phyloP scores from a whole-genome alignment of 1,140 invertebrate species.

The Heliothis virescens region DNA sequence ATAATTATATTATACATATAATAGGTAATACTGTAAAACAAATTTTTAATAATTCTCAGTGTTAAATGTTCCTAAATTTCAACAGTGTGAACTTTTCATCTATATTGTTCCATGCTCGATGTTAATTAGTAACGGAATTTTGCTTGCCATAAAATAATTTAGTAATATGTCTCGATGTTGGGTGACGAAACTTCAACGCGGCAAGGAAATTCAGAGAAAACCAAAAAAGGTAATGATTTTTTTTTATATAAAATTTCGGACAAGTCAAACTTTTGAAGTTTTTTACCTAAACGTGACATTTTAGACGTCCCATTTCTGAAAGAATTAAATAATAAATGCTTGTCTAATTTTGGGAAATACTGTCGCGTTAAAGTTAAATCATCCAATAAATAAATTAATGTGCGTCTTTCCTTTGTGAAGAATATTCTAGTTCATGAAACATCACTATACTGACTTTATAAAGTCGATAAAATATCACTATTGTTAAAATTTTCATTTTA shows the following conservation, averaged over 20 bases:
- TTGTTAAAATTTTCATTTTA: slow-evolving; percentile 75
- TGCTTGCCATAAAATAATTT: slow-evolving; percentile 78
- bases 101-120: slow-evolving; percentile 64
- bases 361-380: slow-evolving; percentile 42
- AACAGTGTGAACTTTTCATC: slow-evolving; percentile 80
- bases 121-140: slow-evolving; percentile 62
- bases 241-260: not conserved
- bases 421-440: slow-evolving; percentile 61
- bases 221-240: not conserved
- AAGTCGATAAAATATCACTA: slow-evolving; percentile 70
- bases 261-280: not conserved
- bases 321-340: not conserved
- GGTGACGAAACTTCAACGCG: slow-evolving; percentile 53
- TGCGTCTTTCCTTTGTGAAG: slow-evolving; percentile 43
- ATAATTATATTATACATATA: slow-evolving; percentile 66
- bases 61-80: slow-evolving; percentile 86
- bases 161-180: slow-evolving; percentile 61
- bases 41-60: slow-evolving; percentile 82
- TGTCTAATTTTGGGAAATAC: not conserved
- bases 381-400: slow-evolving; percentile 40
- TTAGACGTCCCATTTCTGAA: not conserved
- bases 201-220: not conserved
- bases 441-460: slow-evolving; percentile 56
- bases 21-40: slow-evolving; percentile 79
- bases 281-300: not conserved